phyloP scores from a whole-genome alignment of 2,888 invertebrate species.

The Petrophora chlorosata region DNA sequence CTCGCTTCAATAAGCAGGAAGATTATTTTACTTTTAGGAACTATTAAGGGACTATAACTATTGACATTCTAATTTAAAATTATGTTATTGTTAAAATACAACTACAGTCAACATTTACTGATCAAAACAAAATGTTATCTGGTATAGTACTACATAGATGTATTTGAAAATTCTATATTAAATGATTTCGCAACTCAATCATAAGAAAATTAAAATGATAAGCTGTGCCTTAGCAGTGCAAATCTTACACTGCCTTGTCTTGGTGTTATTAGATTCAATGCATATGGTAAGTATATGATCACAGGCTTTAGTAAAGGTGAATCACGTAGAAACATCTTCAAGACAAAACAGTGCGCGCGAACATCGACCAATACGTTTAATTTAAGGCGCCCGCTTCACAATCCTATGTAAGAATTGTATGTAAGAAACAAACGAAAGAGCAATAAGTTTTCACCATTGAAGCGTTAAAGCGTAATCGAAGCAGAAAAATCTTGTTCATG shows the following conservation, averaged over 20 bases:
- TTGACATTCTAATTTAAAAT: constrained; percentile 16
- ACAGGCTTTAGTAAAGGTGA: no score
- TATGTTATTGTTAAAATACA: constrained; percentile 8
- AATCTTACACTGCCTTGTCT: constrained; percentile 64
- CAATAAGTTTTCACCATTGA: constrained; percentile 37
- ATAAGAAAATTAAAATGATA: constrained; percentile 53
- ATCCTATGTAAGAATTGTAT: no score
- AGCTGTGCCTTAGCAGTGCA: constrained; percentile 78
- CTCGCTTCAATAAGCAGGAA: constrained; percentile 68
- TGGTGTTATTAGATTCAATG: constrained; percentile 24
- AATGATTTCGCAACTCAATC: constrained; percentile 72
- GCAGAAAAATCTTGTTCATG: constrained; percentile 27
- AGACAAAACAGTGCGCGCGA: constrained; percentile 72
- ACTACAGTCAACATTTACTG: constrained; percentile 12
- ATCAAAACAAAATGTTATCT: constrained; percentile 5
- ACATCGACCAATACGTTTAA: constrained; percentile 69
- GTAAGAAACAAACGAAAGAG: constrained; percentile 46
- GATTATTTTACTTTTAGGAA: constrained; percentile 30
- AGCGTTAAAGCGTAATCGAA: constrained; percentile 49
- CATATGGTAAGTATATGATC: constrained; percentile 6
- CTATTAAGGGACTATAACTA: constrained; percentile 30
- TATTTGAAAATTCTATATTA: constrained; percentile 20
- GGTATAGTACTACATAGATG: constrained; percentile 19
- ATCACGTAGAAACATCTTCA: constrained; percentile 19
- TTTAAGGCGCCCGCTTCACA: constrained; percentile 60